Conservation (phyloP, 2,888 invertebrate genomes). For the Ornithoptera alexandrae region DNA sequence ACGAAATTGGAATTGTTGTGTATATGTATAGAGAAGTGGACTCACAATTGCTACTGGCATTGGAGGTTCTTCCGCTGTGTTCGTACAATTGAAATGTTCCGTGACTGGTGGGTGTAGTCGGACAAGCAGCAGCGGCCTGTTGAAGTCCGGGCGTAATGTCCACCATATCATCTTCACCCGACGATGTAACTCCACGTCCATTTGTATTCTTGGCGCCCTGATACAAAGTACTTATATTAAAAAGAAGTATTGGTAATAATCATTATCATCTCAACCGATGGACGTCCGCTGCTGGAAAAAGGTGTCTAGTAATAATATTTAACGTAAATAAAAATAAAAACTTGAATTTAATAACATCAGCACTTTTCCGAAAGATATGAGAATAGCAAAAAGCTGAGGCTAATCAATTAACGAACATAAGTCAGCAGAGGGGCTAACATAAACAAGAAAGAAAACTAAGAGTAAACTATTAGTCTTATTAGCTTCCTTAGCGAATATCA, state of each 20-base stretch:
- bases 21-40: slow-evolving; percentile 27
- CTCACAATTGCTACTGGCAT: slow-evolving; percentile 61
- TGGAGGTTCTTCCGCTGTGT: slow-evolving; percentile 54
- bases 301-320: too few species aligned
- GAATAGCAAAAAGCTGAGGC: too few species aligned
- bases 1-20: background rate
- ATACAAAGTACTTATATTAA: background rate
- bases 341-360: too few species aligned
- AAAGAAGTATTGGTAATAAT: background rate
- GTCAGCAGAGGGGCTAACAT: too few species aligned
- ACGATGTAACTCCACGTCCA: slow-evolving; percentile 49
- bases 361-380: too few species aligned
- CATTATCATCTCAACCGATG: too few species aligned
- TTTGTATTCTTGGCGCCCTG: slow-evolving; percentile 51
- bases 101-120: slow-evolving; percentile 64
- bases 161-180: slow-evolving; percentile 64
- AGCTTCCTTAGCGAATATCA: too few species aligned
- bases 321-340: too few species aligned
- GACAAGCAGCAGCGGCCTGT: slow-evolving; percentile 44
- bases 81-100: slow-evolving; percentile 73
- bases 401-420: too few species aligned
- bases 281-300: too few species aligned
- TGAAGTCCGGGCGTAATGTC: slow-evolving; percentile 62
- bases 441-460: too few species aligned
- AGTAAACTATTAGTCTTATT: too few species aligned